Conservation (phyloP, 64 coral and sea anemone species). For the Montipora efflorescens region DNA sequence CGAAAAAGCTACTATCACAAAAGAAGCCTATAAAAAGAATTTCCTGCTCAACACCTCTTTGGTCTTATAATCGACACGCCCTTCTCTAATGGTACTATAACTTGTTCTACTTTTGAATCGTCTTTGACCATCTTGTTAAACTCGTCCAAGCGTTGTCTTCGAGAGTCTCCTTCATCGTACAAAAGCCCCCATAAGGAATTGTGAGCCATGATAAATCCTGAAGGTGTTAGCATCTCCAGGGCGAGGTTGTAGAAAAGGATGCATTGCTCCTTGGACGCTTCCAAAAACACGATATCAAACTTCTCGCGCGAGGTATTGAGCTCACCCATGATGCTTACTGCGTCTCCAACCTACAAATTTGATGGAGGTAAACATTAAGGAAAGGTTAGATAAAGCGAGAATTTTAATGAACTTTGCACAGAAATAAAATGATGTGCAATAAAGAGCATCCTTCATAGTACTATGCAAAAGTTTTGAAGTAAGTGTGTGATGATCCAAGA, state of each 20-base stretch:
- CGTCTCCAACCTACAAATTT: slow-evolving; percentile 48
- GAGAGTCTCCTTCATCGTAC: slow-evolving; percentile 50
- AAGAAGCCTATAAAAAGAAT: too few relatives aligned
- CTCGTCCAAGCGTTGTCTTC: slow-evolving; percentile 61
- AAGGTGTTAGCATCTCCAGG: slow-evolving; percentile 42
- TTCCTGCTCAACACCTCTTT: background rate
- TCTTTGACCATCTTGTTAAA: slow-evolving; percentile 76
- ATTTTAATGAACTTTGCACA: too few relatives aligned
- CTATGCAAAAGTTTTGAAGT: too few relatives aligned
- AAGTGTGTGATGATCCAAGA: too few relatives aligned
- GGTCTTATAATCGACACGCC: slow-evolving; percentile 65
- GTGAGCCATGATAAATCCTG: slow-evolving; percentile 65
- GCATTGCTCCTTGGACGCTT: slow-evolving; percentile 64
- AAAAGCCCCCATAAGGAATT: slow-evolving; percentile 66
- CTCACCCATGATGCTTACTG: slow-evolving; percentile 49
- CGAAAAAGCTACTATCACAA: too few relatives aligned
- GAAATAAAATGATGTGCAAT: too few relatives aligned
- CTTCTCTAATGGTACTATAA: slow-evolving; percentile 60
- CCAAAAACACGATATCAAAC: slow-evolving; percentile 76
- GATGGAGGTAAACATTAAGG: too few relatives aligned
- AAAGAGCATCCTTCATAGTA: too few relatives aligned
- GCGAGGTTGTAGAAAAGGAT: slow-evolving; percentile 65
- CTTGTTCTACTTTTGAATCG: slow-evolving; percentile 66
- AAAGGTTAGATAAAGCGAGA: too few relatives aligned
- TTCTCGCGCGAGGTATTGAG: slow-evolving; percentile 42